Evolutionary conservation across 2,797 vertebrate species (phyloP).

Genomic region (Intellagama lesueurii): DNA sequence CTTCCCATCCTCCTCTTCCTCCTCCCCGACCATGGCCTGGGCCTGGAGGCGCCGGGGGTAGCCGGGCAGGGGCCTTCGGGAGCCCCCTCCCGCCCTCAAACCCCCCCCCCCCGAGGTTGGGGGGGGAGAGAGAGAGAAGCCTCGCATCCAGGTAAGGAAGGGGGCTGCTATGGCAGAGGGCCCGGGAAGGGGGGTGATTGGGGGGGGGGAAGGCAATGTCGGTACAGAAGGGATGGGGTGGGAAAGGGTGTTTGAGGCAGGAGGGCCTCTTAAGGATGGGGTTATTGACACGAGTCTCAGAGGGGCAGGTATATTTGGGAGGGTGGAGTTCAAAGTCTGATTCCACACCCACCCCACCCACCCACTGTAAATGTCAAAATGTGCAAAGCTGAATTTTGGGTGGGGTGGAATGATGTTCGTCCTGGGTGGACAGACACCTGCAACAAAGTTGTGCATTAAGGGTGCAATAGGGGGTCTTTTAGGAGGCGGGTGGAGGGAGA

Average conservation of each 20-base stretch:
- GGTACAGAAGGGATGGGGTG: constrained; percentile 27
- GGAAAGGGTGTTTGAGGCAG: constrained; percentile 9
- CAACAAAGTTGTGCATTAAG: too few relatives aligned
- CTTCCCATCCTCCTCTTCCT: too few relatives aligned
- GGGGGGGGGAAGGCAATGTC: constrained; percentile 31
- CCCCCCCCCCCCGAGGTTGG: not conserved
- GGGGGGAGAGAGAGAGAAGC: not conserved
- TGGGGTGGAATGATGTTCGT: too few relatives aligned
- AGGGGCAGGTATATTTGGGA: not conserved
- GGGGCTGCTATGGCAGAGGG: not conserved
- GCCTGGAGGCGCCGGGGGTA: constrained; percentile 13
- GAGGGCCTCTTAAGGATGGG: not conserved
- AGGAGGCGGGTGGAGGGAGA: not conserved
- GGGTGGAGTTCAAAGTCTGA: not conserved
- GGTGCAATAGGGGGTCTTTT: too few relatives aligned
- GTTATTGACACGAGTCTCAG: not conserved
- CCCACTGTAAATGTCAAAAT: too few relatives aligned
- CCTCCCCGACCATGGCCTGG: constrained; percentile 22
- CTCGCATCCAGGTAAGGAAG: not conserved
- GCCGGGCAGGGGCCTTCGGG: not conserved
- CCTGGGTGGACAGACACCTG: too few relatives aligned
- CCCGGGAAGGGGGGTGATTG: not conserved
- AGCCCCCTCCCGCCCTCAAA: not conserved
- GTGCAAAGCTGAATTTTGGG: too few relatives aligned
- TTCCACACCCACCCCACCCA: too few relatives aligned